phyloP scores from a whole-genome alignment of 2,113 vertebrate species.

The Colius striatus region DNA sequence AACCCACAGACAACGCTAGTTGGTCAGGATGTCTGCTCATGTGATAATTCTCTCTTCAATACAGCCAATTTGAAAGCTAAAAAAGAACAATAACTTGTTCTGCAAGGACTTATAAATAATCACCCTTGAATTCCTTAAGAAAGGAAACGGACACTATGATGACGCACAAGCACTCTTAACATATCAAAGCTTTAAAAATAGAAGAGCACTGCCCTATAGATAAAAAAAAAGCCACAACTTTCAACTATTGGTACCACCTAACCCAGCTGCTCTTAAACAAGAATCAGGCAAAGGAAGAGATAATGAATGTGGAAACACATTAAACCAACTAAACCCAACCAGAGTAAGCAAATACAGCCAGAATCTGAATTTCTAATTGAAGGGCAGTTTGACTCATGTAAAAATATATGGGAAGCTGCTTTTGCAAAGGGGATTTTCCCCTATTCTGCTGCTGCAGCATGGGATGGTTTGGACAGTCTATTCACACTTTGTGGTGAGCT shows the following conservation, averaged over 20 bases:
- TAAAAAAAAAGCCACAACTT: constrained; percentile 64
- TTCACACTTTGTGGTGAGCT: background rate
- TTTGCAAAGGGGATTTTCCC: background rate
- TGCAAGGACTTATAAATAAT: constrained; percentile 87
- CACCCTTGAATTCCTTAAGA: constrained; percentile 83
- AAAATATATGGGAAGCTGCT: background rate
- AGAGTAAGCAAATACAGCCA: background rate
- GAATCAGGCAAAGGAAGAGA: background rate
- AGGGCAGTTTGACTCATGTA: background rate
- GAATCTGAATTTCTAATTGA: background rate
- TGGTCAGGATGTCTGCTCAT: constrained; percentile 80
- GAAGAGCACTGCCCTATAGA: constrained; percentile 72
- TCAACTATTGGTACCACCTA: constrained; percentile 3
- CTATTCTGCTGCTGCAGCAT: background rate
- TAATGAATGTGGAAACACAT: background rate
- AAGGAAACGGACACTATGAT: constrained; percentile 88
- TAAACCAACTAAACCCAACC: background rate
- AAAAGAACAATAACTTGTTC: constrained; percentile 83
- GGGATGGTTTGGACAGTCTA: background rate
- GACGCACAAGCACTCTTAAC: constrained; percentile 82
- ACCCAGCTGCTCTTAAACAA: background rate
- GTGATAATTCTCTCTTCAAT: constrained; percentile 80
- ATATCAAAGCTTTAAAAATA: constrained; percentile 83
- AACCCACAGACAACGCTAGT: constrained; percentile 45
- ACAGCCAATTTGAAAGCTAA: constrained; percentile 73